A percentile compares a stretch with the other conserved stretches of the same genome.
Conservation (phyloP, 2,797 vertebrate species). For the Pangasius macronema region DNA sequence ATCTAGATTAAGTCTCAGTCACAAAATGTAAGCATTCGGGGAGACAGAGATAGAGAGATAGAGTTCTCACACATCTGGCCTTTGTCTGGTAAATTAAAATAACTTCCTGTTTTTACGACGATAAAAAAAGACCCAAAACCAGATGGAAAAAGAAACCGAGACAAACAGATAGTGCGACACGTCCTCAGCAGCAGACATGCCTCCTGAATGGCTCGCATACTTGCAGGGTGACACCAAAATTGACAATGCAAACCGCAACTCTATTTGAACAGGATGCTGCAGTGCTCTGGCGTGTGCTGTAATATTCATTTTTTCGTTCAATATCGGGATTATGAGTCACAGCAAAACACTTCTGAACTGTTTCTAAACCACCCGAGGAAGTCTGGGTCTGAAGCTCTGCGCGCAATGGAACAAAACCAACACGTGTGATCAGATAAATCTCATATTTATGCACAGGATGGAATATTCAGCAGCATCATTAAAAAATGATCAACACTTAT, state of each 20-base stretch:
- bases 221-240: constrained; percentile 53
- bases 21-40: neutral
- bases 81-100: neutral
- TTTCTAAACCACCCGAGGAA: neutral
- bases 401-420: neutral
- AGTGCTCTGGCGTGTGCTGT: neutral
- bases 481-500: neutral
- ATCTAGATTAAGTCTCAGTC: neutral
- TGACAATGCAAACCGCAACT: constrained; percentile 66
- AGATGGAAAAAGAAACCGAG: constrained; percentile 51
- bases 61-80: constrained; percentile 11
- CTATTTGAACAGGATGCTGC: constrained; percentile 34
- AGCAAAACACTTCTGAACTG: neutral
- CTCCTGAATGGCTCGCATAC: constrained; percentile 61
- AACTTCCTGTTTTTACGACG: constrained; percentile 54
- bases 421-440: neutral
- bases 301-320: constrained; percentile 31
- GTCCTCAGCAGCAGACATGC: constrained; percentile 57
- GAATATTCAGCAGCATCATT: neutral
- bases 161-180: constrained; percentile 35
- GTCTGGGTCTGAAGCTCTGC: neutral
- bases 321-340: constrained; percentile 29
- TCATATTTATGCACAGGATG: neutral
- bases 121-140: constrained; percentile 37
- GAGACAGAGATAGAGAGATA: neutral